phyloP scores from a whole-genome alignment of 2,888 invertebrate species.

The Sturmia bella region DNA sequence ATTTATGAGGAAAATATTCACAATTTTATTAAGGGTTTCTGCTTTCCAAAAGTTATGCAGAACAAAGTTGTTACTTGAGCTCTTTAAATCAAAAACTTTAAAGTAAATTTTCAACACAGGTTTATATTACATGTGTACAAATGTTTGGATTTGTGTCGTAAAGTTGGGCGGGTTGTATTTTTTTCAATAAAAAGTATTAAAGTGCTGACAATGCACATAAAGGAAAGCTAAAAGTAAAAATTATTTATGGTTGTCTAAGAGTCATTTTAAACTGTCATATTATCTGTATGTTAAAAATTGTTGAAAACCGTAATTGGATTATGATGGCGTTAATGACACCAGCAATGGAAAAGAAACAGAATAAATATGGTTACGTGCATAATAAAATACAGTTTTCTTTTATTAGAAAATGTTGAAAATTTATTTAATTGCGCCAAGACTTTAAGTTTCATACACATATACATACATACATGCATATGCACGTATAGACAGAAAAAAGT shows the following conservation, averaged over 20 bases:
- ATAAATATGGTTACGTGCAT: background rate
- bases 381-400: too few relatives aligned
- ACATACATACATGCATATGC: too few relatives aligned
- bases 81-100: background rate
- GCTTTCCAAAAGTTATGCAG: background rate
- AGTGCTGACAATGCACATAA: background rate
- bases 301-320: slow-evolving; percentile 55
- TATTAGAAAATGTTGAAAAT: too few relatives aligned
- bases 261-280: slow-evolving; percentile 47
- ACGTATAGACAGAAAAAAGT: too few relatives aligned
- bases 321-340: slow-evolving; percentile 43
- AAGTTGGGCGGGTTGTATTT: slow-evolving; percentile 50
- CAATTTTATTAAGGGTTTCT: slow-evolving; percentile 24
- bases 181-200: slow-evolving; percentile 15
- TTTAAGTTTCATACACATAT: too few relatives aligned
- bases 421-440: too few relatives aligned
- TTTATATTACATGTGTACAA: slow-evolving; percentile 45
- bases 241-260: slow-evolving; percentile 38
- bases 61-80: background rate
- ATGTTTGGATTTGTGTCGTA: slow-evolving; percentile 27
- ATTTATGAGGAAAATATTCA: slow-evolving; percentile 9
- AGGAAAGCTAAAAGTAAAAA: slow-evolving; percentile 11
- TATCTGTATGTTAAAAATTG: slow-evolving; percentile 39
- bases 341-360: background rate
- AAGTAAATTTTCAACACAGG: slow-evolving; percentile 45